Evolutionary conservation across 2,797 vertebrate species (phyloP).

Genomic region (Craterocephalus amniculus): DNA sequence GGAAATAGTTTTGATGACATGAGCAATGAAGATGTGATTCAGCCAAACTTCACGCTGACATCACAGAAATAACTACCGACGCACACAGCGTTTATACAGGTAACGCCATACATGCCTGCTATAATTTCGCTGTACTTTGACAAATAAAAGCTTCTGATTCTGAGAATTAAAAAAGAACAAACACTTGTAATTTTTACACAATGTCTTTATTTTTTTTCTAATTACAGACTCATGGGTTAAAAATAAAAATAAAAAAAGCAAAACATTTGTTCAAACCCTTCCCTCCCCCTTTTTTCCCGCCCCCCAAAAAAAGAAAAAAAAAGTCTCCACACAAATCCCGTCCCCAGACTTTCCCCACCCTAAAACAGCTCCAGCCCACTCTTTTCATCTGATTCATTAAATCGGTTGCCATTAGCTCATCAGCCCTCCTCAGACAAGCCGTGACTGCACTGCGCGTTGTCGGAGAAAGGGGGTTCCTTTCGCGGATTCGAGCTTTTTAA

Average conservation of each 20-base stretch:
- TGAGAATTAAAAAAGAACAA: neutral
- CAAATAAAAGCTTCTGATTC: too few relatives aligned
- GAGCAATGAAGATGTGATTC: too few relatives aligned
- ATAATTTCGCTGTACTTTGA: too few relatives aligned
- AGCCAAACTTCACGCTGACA: too few relatives aligned
- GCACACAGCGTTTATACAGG: too few relatives aligned
- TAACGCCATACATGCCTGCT: too few relatives aligned
- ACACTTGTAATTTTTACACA: slow-evolving; percentile 81
- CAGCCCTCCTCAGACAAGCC: slow-evolving; percentile 74
- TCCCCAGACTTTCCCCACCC: slow-evolving; percentile 56
- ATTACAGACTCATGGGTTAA: slow-evolving; percentile 90
- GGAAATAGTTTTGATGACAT: too few relatives aligned
- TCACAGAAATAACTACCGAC: too few relatives aligned
- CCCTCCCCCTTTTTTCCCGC: slow-evolving; percentile 39
- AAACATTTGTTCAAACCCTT: slow-evolving; percentile 80
- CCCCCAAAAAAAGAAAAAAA: slow-evolving; percentile 36
- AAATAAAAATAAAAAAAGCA: slow-evolving; percentile 86
- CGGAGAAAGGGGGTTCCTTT: slow-evolving; percentile 65
- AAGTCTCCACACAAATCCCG: slow-evolving; percentile 74
- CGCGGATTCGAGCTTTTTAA: neutral
- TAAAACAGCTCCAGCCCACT: slow-evolving; percentile 77
- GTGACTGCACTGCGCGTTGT: slow-evolving; percentile 78
- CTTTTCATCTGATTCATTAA: slow-evolving; percentile 73
- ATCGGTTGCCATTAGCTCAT: slow-evolving; percentile 67
- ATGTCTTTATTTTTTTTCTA: slow-evolving; percentile 86